Evolutionary conservation across 2,888 invertebrate genomes (phyloP).

Genomic region (Papilio elwesi): DNA sequence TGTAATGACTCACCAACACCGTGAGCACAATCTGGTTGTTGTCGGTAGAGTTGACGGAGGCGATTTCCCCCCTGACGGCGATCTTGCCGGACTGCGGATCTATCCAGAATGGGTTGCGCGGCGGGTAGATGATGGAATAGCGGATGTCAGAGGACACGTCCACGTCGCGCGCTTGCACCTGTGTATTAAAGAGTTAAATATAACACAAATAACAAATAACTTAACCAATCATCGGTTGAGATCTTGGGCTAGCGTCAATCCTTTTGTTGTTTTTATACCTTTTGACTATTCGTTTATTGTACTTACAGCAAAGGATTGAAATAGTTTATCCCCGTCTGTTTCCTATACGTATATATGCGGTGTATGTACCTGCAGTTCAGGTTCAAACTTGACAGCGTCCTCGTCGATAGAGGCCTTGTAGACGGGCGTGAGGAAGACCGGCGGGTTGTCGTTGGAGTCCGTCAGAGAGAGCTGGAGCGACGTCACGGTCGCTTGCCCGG

Average conservation of each 20-base stretch:
- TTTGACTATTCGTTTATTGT: too few species aligned
- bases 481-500: conserved; percentile 90
- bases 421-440: conserved; percentile 89
- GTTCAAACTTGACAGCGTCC: conserved; percentile 92
- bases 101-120: conserved; percentile 86
- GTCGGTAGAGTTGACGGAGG: conserved; percentile 72
- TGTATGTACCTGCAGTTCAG: conserved; percentile 80
- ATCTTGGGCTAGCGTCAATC: too few species aligned
- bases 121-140: conserved; percentile 88
- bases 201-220: too few species aligned
- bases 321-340: too few species aligned
- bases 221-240: too few species aligned
- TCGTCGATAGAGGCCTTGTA: conserved; percentile 94
- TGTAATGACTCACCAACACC: conserved; percentile 83
- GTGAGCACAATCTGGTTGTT: conserved; percentile 86
- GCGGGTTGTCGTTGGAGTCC: conserved; percentile 96
- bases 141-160: conserved; percentile 92
- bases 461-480: conserved; percentile 90
- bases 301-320: too few species aligned
- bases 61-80: conserved; percentile 59
- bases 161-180: conserved; percentile 90
- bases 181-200: conserved; percentile 36
- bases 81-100: conserved; percentile 89
- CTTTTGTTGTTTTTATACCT: too few species aligned
- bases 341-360: background rate